Evolutionary conservation across 2,888 invertebrate species (phyloP), one percentile per base, ranked within the genome.

Genomic region (Aleiodes testaceus): DNA sequence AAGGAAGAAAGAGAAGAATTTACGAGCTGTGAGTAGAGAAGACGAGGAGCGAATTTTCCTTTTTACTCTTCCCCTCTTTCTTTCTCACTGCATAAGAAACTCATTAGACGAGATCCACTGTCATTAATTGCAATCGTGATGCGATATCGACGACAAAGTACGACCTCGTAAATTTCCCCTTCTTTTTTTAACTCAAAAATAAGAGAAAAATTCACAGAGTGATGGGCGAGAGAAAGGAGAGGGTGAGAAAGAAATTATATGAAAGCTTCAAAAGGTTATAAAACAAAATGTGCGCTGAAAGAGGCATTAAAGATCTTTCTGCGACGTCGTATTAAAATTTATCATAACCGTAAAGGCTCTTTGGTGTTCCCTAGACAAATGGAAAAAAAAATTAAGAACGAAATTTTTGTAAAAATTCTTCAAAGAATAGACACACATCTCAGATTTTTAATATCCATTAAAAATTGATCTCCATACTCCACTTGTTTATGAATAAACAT

Each of bases 401-500:
- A 59, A 22, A n/a, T n/a, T n/a, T n/a, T n/a, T n/a, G 68, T 44
- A 61, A 70, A 49, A 63, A 50, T 22, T 30, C 26, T 36, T 26
- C 12, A 55, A 26, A 16, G 9, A 26, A 22, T n/a, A 52, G 36
- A 9, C n/a, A 63, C 20, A 36, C 11, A 30, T 30, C 68, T 68
- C 65, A 47, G 61, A 70, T 68, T 73, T 68, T 64, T 64, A 47
- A 64, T 70, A 64, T 26, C 42, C 47, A 45, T 2, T n/a, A 26
- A 12, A 44, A 61, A 22, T 63, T 44, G 16, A 66, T 36, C 14
- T 55, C 26, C 18, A 11, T 16, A 26, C 6, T 22, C 22, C 30
- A 22, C 14, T 16, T 42, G 36, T 59, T 52, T 30, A 83, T 82
- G 82, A 83, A 84, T 83, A 84, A 83, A 84, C 84, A 84, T 84